Evolutionary conservation across 1,140 invertebrate genomes (phyloP).

Genomic region (Paralvinella palmiformis): DNA sequence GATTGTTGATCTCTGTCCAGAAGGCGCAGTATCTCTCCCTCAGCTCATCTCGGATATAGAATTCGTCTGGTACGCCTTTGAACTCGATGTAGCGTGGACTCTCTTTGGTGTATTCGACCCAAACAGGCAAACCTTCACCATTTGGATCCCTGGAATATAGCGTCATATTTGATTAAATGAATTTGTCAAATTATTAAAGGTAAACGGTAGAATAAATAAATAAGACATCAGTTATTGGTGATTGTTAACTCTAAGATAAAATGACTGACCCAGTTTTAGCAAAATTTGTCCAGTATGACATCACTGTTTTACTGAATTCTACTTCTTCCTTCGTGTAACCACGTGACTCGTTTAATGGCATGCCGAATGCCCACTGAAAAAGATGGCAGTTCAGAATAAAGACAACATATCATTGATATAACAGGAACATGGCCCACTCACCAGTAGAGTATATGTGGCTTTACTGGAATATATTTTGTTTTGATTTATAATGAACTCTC

Average conservation of each 20-base stretch:
- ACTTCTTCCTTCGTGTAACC: conserved; percentile 67
- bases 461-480: no score
- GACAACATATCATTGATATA: no score
- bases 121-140: conserved; percentile 1
- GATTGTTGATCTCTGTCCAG: no score
- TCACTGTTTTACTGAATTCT: conserved; percentile 71
- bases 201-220: no score
- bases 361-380: conserved; percentile 73
- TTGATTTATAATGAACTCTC: no score
- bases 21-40: background rate
- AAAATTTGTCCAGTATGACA: conserved; percentile 84
- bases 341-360: conserved; percentile 81
- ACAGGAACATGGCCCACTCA: no score
- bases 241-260: no score
- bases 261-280: conserved; percentile 70
- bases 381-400: no score
- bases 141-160: conserved; percentile 1
- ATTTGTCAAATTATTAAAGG: no score
- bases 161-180: no score
- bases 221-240: no score
- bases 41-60: background rate
- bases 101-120: background rate
- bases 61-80: background rate
- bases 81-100: background rate
- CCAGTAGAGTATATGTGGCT: no score